phyloP scores from a whole-genome alignment of 1,140 invertebrate species.

The Lysiphlebus fabarum region DNA sequence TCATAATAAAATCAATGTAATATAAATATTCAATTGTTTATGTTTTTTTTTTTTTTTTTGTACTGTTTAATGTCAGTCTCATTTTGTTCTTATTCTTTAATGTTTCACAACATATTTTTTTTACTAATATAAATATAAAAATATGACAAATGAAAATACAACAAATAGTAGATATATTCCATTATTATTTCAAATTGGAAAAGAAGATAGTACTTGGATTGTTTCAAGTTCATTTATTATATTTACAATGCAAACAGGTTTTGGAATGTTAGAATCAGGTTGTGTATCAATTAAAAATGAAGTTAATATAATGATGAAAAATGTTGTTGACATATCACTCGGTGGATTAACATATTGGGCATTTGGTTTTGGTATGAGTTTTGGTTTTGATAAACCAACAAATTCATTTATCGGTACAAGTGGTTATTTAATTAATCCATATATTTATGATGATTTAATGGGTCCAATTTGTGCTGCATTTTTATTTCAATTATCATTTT shows the following conservation, averaged over 20 bases:
- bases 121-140: neutral
- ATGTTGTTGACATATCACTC: constrained; percentile 87
- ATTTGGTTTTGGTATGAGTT: constrained; percentile 90
- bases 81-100: neutral
- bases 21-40: neutral
- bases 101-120: too few relatives aligned
- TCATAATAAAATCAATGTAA: neutral
- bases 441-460: constrained; percentile 67
- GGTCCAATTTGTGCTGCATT: constrained; percentile 78
- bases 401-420: constrained; percentile 75
- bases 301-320: constrained; percentile 98
- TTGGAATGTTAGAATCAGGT: constrained; percentile 88
- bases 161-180: constrained; percentile 27
- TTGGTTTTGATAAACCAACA: constrained; percentile 67
- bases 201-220: constrained; percentile 90
- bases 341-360: constrained; percentile 93
- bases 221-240: constrained; percentile 92
- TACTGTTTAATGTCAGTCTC: neutral
- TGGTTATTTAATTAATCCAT: constrained; percentile 65
- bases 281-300: constrained; percentile 92
- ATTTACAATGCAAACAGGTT: constrained; percentile 97
- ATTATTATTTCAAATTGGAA: constrained; percentile 56
- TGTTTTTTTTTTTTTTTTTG: too few relatives aligned
- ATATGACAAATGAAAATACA: constrained; percentile 3
- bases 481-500: constrained; percentile 84